Conservation (phyloP, 2,888 invertebrate species). For the Tupiocoris notatus region DNA sequence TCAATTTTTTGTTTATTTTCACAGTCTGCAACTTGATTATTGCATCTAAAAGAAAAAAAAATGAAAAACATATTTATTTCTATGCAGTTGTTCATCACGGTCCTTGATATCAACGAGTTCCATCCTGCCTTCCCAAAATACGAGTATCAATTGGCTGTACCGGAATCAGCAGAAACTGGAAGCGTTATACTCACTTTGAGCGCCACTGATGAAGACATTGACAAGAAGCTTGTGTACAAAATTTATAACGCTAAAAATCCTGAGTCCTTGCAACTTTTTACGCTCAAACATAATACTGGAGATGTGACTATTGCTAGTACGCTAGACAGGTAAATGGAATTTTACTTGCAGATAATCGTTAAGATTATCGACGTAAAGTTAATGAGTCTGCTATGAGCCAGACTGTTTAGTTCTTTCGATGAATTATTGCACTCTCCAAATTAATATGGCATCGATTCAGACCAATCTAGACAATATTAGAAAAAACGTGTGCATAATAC, state of each 20-base stretch:
- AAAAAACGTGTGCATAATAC: too few species aligned
- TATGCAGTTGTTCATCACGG: conserved; percentile 68
- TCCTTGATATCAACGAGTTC: conserved; percentile 83
- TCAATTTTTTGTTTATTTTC: too few species aligned
- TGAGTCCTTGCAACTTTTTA: conserved; percentile 70
- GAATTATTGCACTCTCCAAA: too few species aligned
- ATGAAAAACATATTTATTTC: conserved; percentile 21
- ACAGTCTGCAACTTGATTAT: too few species aligned
- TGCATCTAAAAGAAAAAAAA: too few species aligned
- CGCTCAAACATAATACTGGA: conserved; percentile 77
- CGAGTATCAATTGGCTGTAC: conserved; percentile 71
- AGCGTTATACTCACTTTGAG: conserved; percentile 66
- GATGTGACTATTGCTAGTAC: conserved; percentile 68
- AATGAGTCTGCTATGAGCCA: too few species aligned
- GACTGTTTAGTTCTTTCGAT: too few species aligned
- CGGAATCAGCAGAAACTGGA: conserved; percentile 73
- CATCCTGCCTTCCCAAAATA: conserved; percentile 74
- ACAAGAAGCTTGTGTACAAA: conserved; percentile 74
- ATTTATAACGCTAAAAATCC: conserved; percentile 73
- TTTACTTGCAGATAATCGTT: too few species aligned
- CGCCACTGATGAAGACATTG: conserved; percentile 66
- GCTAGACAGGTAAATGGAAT: conserved; percentile 68
- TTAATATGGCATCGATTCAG: too few species aligned
- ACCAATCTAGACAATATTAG: too few species aligned
- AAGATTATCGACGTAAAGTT: too few species aligned